Evolutionary conservation across 2,797 vertebrate species (phyloP).

Genomic region (Capromys pilorides): DNA sequence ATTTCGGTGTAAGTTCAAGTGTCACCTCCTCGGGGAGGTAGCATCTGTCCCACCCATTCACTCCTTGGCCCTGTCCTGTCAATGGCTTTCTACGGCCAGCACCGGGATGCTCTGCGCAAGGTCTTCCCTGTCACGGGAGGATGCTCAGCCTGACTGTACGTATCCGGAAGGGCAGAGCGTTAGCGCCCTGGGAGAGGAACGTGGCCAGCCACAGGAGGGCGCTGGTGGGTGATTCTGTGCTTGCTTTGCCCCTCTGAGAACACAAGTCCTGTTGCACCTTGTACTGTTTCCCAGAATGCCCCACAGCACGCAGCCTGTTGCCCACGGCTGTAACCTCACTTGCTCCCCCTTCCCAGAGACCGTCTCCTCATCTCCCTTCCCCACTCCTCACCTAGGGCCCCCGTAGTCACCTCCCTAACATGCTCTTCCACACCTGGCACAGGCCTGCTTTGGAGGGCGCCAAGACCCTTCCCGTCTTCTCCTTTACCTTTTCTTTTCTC

Average conservation of each 20-base stretch:
- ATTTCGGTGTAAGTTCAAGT: background rate
- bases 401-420: background rate
- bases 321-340: fast-evolving
- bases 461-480: background rate
- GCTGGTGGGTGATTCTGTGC: background rate
- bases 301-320: background rate
- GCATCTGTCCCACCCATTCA: background rate
- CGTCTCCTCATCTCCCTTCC: background rate
- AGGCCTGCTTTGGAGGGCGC: background rate
- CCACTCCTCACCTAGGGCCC: background rate
- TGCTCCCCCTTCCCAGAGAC: background rate
- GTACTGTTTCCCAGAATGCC: background rate
- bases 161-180: background rate
- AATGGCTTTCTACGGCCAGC: background rate
- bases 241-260: background rate
- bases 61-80: background rate
- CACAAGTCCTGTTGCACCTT: fast-evolving
- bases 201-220: background rate
- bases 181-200: background rate
- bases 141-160: background rate
- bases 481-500: background rate
- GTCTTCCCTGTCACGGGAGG: background rate
- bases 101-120: background rate
- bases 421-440: background rate
- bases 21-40: background rate